Percentiles rank a stretch among this genome's conserved stretches.
Evolutionary conservation across 2,888 invertebrate genomes (phyloP).

Genomic region (Cactoblastis cactorum): DNA sequence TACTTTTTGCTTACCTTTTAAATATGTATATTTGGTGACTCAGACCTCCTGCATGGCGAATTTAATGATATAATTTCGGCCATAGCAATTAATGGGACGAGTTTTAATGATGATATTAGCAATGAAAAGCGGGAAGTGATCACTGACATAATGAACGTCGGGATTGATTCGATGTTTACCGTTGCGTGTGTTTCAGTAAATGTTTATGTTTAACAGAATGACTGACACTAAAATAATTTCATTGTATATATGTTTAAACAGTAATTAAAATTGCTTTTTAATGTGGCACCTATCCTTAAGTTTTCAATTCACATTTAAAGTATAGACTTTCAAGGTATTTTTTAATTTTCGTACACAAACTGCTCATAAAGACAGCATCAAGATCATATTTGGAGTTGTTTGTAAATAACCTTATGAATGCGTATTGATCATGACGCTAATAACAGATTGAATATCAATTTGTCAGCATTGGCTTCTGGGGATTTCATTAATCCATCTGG

Average conservation of each 20-base stretch:
- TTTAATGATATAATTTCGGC: slow-evolving; percentile 27
- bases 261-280: neutral
- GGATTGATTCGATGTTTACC: slow-evolving; percentile 5
- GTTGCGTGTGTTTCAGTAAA: neutral
- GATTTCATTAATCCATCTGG: slow-evolving; percentile 30
- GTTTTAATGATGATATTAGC: slow-evolving; percentile 1
- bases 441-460: slow-evolving; percentile 25
- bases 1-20: slow-evolving; percentile 35
- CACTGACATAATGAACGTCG: neutral
- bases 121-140: neutral
- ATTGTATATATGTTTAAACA: neutral
- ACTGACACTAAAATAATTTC: neutral
- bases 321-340: neutral
- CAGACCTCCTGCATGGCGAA: slow-evolving; percentile 63
- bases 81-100: slow-evolving; percentile 17
- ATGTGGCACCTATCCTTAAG: neutral
- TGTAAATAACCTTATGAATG: slow-evolving; percentile 24
- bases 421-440: slow-evolving; percentile 26
- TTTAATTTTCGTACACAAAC: neutral
- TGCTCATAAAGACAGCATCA: neutral
- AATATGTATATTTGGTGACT: slow-evolving; percentile 44
- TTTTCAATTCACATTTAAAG: neutral
- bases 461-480: slow-evolving; percentile 20
- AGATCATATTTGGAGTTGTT: slow-evolving; percentile 16
- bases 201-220: neutral